A percentile compares a stretch with the other conserved stretches of the same genome.
Evolutionary conservation across 64 coral and sea anemone genomes (phyloP).

Genomic region (Astreopora myriophthalma): DNA sequence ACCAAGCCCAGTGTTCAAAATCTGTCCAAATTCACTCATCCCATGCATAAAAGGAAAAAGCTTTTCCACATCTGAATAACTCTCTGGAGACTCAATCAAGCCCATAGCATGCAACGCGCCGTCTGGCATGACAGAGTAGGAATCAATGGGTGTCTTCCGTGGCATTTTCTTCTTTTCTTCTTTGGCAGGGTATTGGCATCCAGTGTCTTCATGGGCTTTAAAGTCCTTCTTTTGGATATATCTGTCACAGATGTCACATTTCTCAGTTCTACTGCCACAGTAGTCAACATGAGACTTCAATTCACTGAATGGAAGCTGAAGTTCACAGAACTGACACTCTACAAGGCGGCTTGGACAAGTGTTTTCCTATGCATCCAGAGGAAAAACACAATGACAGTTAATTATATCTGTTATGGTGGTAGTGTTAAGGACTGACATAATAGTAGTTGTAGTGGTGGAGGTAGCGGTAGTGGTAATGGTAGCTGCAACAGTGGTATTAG

Average conservation of each 20-base stretch:
- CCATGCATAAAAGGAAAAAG: not conserved
- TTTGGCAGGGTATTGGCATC: slow-evolving; percentile 38
- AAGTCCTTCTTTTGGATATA: slow-evolving; percentile 77
- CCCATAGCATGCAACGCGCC: slow-evolving; percentile 45
- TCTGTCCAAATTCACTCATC: not conserved
- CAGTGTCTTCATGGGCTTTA: slow-evolving; percentile 36
- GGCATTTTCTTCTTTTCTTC: not conserved
- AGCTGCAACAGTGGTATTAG: not conserved
- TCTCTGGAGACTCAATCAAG: not conserved
- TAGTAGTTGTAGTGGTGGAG: not conserved
- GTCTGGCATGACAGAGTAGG: not conserved
- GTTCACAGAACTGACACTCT: slow-evolving; percentile 72
- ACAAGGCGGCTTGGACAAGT: slow-evolving; percentile 63
- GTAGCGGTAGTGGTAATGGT: not conserved
- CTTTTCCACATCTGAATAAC: not conserved
- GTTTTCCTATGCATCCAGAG: slow-evolving; percentile 55
- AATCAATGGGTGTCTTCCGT: not conserved
- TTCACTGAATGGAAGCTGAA: slow-evolving; percentile 72
- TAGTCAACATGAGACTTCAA: slow-evolving; percentile 77
- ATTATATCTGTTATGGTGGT: too few relatives aligned
- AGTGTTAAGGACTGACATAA: too few relatives aligned
- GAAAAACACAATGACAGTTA: not conserved
- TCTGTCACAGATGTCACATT: slow-evolving; percentile 82
- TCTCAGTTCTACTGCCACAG: slow-evolving; percentile 89
- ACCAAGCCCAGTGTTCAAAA: slow-evolving; percentile 2